Percentiles rank a stretch among this genome's conserved stretches.
Conservation (phyloP, 1,140 invertebrate species). For the Ceratina calcarata region DNA sequence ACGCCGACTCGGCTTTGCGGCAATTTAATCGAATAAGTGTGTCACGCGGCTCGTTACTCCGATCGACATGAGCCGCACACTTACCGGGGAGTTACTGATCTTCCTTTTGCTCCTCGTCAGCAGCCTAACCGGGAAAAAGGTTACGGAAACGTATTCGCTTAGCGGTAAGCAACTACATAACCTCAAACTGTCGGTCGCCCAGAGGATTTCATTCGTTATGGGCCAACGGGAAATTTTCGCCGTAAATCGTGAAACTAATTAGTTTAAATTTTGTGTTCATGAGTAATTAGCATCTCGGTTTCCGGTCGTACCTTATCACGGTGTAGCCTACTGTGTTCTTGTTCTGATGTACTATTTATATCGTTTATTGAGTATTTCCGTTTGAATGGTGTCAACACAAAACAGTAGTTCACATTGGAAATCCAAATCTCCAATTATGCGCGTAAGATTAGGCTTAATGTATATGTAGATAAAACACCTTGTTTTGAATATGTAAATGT, state of each 20-base stretch:
- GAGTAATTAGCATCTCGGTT: too few relatives aligned
- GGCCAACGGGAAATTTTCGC: background rate
- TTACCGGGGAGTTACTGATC: background rate
- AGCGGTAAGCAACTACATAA: conserved; percentile 56
- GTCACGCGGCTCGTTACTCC: conserved; percentile 9
- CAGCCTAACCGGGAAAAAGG: background rate
- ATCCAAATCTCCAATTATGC: background rate
- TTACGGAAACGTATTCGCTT: background rate
- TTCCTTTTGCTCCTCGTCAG: conserved; percentile 13
- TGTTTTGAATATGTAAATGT: background rate
- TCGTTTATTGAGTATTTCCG: background rate
- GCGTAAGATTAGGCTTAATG: background rate
- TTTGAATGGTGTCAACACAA: background rate
- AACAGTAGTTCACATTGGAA: background rate
- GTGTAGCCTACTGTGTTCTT: background rate
- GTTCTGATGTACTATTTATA: background rate
- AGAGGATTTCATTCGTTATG: background rate
- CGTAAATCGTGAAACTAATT: background rate
- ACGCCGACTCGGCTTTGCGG: conserved; percentile 18
- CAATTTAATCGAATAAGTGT: conserved; percentile 38
- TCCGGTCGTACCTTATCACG: background rate
- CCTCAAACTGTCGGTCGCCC: conserved; percentile 48
- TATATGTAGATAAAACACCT: background rate
- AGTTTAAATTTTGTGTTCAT: too few relatives aligned
- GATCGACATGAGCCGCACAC: conserved; percentile 21